Base-by-base conservation (phyloP, 2,113 vertebrate species). In the Cervus canadensis region DNA sequence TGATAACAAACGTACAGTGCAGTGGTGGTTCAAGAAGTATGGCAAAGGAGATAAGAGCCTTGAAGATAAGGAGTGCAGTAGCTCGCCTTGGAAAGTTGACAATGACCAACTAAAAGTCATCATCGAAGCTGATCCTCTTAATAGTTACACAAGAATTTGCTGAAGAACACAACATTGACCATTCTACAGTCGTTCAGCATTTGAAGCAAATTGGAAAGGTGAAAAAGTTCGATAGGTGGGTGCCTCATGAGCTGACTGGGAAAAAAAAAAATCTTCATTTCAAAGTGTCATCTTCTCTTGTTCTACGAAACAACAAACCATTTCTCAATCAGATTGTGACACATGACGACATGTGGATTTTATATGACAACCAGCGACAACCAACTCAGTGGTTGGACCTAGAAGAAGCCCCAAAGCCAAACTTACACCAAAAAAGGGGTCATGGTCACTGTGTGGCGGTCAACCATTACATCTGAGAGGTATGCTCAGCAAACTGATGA, bases 1-100 rank as follows among this genome's bases (percentile, higher is more conserved):
- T 40, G 67, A 40, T 36, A 74, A 40, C 0, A 1, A 21, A 40
- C 0, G 0, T 23, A 36, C 36, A 40, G 36, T 2, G 67, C 67
- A 74, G 21, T 40, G 67, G 67, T 40, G 36, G 36, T 23, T 74
- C 36, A 74, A 74, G 67, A 74, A 40, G 19, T 40, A 1, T 74
- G 67, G 36, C 67, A 40, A 13, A 74, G 36, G 36, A 74, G 67
- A 40, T 36, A 74, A 71, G 67, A 40, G 67, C 19, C 36, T 40
- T 74, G 36, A 40, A 40, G 11, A 74, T 12, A 21, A 25, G 36
- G 36, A 74, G 67, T 40, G 67, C 67, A 25, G 19, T 25, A 40
- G 11, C 36, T 40, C 10, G 0, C 36, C 21, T 40, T 40, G 67
- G 21, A 25, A 74, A 74, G 36, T 13, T 74, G 10, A 40, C 36